These are phyloP conservation scores for Sclerodermus sp. DNA, from an alignment of 2,888 invertebrate species.

Conservation along the genomic window DNA sequence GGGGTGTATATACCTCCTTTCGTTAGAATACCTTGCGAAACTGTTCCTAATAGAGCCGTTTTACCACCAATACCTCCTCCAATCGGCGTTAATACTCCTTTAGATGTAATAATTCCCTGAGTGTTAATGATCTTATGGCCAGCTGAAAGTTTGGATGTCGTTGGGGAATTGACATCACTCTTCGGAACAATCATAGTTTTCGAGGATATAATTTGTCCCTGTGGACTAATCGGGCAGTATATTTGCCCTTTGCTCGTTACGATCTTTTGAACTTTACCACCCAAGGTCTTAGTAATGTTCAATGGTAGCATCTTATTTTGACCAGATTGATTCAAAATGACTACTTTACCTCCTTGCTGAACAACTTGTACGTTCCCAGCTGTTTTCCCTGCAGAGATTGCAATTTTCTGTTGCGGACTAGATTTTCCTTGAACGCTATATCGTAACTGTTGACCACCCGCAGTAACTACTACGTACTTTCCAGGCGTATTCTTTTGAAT, in stretches of 20 bases:
- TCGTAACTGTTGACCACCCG: conserved; percentile 45
- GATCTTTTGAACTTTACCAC: conserved; percentile 60
- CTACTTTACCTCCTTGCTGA: conserved; percentile 52
- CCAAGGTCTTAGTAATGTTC: conserved; percentile 53
- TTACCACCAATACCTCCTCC: conserved; percentile 35
- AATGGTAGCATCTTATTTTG: conserved; percentile 47
- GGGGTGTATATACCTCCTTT: conserved; percentile 44
- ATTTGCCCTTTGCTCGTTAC: conserved; percentile 65
- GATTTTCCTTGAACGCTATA: conserved; percentile 46
- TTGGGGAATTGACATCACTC: conserved; percentile 50
- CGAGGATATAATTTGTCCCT: conserved; percentile 25
- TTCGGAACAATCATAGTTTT: conserved; percentile 43
- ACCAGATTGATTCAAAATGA: conserved; percentile 49
- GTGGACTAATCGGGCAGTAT: conserved; percentile 46
- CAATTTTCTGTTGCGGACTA: conserved; percentile 40
- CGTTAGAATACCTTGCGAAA: conserved; percentile 40
- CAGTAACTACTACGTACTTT: conserved; percentile 51
- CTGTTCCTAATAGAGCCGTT: conserved; percentile 33
- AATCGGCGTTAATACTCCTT: conserved; percentile 58
- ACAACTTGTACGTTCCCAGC: conserved; percentile 47
- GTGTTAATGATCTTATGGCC: conserved; percentile 50
- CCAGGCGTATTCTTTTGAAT: conserved; percentile 42
- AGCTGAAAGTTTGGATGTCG: conserved; percentile 55
- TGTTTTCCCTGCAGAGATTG: conserved; percentile 39
- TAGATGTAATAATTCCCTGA: conserved; percentile 48